Percentiles rank a stretch among this genome's conserved stretches.
phyloP scores from a whole-genome alignment of 2,797 vertebrate species.

The Crenichthys baileyi region DNA sequence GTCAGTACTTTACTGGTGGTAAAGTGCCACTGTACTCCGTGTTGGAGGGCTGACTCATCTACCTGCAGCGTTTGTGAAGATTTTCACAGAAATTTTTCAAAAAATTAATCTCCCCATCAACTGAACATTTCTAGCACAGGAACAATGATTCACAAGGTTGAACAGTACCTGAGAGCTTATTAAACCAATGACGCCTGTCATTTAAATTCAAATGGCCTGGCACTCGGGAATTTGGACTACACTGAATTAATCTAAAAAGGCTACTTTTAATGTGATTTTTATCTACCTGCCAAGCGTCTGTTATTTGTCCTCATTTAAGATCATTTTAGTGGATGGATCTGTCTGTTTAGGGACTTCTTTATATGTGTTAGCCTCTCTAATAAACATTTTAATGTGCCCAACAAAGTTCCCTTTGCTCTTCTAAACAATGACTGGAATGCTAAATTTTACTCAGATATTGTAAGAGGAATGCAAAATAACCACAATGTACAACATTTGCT shows the following conservation, averaged over 20 bases:
- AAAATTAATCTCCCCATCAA: neutral
- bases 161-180: conserved; percentile 29
- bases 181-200: conserved; percentile 26
- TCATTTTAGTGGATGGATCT: neutral
- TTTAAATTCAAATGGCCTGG: conserved; percentile 16
- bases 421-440: neutral
- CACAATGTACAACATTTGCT: neutral
- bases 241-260: conserved; percentile 2
- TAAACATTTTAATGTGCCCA: neutral
- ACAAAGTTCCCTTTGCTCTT: neutral
- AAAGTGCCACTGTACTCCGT: conserved; percentile 26
- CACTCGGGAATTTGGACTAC: conserved; percentile 6
- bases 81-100: conserved; percentile 15
- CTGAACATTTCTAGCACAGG: conserved; percentile 6
- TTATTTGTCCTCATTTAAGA: conserved; percentile 15
- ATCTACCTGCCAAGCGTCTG: neutral
- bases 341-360: neutral
- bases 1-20: conserved; percentile 19
- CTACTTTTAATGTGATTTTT: neutral
- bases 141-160: conserved; percentile 47
- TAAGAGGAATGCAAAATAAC: neutral
- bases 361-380: neutral
- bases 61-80: conserved; percentile 27
- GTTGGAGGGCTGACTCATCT: conserved; percentile 58
- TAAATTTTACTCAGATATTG: neutral